Base-by-base conservation (phyloP, 2,797 vertebrate genomes). In the Epinephelus coioides region DNA sequence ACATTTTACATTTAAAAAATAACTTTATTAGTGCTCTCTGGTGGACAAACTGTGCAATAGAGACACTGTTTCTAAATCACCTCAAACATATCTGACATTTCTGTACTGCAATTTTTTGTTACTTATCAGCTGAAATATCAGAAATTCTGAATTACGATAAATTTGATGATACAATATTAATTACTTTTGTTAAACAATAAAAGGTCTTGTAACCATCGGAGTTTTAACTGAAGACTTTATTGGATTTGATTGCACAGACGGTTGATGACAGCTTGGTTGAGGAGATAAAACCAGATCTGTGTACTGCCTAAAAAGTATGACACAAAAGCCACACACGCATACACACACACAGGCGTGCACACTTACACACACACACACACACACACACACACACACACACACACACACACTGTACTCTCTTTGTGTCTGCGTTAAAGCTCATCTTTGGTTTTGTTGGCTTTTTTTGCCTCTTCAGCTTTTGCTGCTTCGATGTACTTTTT, bases 391-490 rank as follows among this genome's bases (percentile, higher is more conserved):
- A 68, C 65, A 53, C 62, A 63, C 74, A 73, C 82, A 67, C 72
- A 17, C 54, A 69, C 25, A 62, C 69, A 72, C 51, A 47, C 0
- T 7, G 3, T 27, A 9, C 9, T 68, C 40, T 86, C 73, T 40
- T 64, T 66, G 10, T 71, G 69, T 27, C 5, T 6, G 5, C 38
- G 59, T 90, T 87, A 94, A 83, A 94, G 92, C 82, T 94, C 94
- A 0, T 93, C 90, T 83, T 92, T 94, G 6, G 47, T 66, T 70
- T 91, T 5, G 15, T 78, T 74, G 14, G 19, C 75, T 27, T 79
- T 78, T 83, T 86, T 83, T 53, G 82, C 89, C 14, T 91, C 89
- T 60, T 94, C 91, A 49, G 77, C 88, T 86, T 89, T 88, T 13
- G 84, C 8, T 1, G 87, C 56, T 57, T 92, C 85, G 0, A 78